Evolutionary conservation across 2,113 vertebrate genomes (phyloP).

Genomic region (Climacteris rufus): DNA sequence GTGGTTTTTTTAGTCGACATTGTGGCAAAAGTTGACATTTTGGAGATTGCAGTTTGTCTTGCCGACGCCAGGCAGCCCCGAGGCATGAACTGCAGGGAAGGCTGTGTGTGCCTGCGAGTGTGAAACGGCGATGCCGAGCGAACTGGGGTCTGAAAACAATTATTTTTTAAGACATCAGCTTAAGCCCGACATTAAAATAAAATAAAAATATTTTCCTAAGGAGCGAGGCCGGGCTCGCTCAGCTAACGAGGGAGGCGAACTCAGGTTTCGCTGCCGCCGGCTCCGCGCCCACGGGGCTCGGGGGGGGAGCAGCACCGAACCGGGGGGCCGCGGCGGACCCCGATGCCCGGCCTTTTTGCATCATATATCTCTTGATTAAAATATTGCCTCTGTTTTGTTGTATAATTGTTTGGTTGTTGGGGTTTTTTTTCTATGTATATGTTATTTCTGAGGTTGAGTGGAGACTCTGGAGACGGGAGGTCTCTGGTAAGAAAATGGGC

Average conservation of each 20-base stretch:
- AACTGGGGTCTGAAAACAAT: constrained; percentile 50
- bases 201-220: constrained; percentile 64
- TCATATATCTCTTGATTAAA: neutral
- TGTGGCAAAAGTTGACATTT: constrained; percentile 37
- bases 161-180: constrained; percentile 47
- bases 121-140: constrained; percentile 21
- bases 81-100: constrained; percentile 1
- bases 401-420: neutral
- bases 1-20: neutral
- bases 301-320: neutral
- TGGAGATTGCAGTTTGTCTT: constrained; percentile 56
- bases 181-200: constrained; percentile 51
- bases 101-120: neutral
- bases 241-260: neutral
- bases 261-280: neutral
- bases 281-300: neutral
- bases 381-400: neutral
- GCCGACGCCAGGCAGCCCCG: constrained; percentile 36
- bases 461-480: neutral
- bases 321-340: neutral
- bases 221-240: neutral
- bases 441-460: neutral
- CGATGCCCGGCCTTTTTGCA: neutral
- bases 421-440: neutral
- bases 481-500: neutral